Evolutionary conservation across 2,797 vertebrate species (phyloP).

Genomic region (Siniperca scherzeri): DNA sequence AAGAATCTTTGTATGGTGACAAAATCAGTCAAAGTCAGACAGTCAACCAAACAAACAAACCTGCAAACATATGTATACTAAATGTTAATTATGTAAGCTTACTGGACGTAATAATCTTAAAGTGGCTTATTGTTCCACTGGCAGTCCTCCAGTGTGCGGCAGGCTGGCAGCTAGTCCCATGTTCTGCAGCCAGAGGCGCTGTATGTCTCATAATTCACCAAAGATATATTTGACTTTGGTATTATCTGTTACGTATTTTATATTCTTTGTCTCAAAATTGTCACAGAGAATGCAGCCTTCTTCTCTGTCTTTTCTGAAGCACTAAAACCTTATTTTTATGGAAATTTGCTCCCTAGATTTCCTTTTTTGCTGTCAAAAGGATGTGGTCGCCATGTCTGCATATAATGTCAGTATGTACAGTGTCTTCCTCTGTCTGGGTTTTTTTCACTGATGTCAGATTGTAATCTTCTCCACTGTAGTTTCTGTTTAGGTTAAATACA

Average conservation of each 20-base stretch:
- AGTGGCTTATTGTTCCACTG: slow-evolving; percentile 55
- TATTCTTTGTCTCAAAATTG: slow-evolving; percentile 42
- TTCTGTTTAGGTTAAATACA: slow-evolving; percentile 30
- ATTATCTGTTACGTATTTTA: slow-evolving; percentile 41
- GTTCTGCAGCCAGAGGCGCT: slow-evolving; percentile 46
- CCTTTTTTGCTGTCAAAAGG: slow-evolving; percentile 16
- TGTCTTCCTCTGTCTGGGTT: slow-evolving; percentile 22
- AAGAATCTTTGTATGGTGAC: neutral
- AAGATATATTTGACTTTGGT: slow-evolving; percentile 52
- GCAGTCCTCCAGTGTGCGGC: slow-evolving; percentile 45
- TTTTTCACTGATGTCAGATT: slow-evolving; percentile 33
- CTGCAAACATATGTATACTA: slow-evolving; percentile 11
- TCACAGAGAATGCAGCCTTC: slow-evolving; percentile 2
- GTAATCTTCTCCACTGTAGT: slow-evolving; percentile 28
- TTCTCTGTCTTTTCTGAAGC: slow-evolving; percentile 17
- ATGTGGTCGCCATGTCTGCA: slow-evolving; percentile 1
- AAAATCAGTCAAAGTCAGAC: neutral
- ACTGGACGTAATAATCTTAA: slow-evolving; percentile 49
- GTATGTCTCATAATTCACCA: slow-evolving; percentile 44
- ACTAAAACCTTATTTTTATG: slow-evolving; percentile 29
- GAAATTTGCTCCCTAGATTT: slow-evolving; percentile 15
- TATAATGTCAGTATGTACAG: slow-evolving; percentile 15
- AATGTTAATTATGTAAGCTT: slow-evolving; percentile 51
- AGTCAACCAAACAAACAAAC: slow-evolving; percentile 21
- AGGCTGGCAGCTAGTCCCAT: slow-evolving; percentile 35